Base-by-base conservation (phyloP, 1,140 invertebrate genomes). In the Yoshiicerus persimilis region DNA sequence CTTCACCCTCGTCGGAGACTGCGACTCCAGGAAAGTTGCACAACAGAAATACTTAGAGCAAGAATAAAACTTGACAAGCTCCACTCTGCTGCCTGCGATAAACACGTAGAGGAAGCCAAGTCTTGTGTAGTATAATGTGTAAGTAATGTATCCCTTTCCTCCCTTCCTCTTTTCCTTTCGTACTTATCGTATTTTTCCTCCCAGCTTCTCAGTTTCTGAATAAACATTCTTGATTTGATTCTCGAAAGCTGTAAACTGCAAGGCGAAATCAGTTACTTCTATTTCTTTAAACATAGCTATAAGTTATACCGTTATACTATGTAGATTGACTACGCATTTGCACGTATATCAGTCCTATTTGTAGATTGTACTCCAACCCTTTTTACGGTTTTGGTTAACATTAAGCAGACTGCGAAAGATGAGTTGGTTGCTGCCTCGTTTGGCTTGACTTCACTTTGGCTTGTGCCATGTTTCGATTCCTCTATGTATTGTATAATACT, bases 221-320 rank as follows among this genome's bases (percentile, higher is more conserved):
- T 80, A 80, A 80, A 80, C 75, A 80, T 38, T 80, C 75, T 80
- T 80, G 75, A 80, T 80, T 80, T 80, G 32, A 38, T 80, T 13
- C 9, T 80, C 34, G 16, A 34, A 80, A 38, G 11, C 30, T 80
- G 75, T 25, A 32, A 80, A 80, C 75, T 80, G 13, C 20, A 20
- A 9, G 11, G 30, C 9, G 20, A 34, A 34, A 27, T 56, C 47
- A 70, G 66, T 70, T 70, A 70, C 25, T 27, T 16, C 25, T 70
- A 6, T 13, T 25, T 62, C 23, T 25, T 6, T 27, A 6, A 41
- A 41, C 39, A 13, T 41, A 13, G 6, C 6, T 41, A 41, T 13
- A 8, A 41, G 39, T 41, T 8, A 66, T 30, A 66, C 13, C 13
- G 27, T 30, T 30, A 47, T 2, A 47, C 66, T 30, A 30, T 70